Conservation (phyloP, 2,113 vertebrate species). For the Calidris pygmaea region DNA sequence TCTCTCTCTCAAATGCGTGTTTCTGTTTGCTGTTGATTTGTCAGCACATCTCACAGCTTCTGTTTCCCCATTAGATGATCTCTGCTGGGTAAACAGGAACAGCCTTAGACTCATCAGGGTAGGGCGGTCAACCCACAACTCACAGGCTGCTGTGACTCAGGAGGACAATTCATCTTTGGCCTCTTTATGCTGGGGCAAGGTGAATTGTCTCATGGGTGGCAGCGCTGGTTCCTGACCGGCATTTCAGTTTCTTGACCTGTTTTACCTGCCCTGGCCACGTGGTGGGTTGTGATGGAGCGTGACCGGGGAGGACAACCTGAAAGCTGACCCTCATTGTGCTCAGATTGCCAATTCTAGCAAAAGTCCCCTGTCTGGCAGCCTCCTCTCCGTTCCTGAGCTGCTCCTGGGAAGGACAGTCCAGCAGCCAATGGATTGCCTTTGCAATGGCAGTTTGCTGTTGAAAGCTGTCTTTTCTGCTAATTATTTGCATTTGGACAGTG, state of each 20-base stretch:
- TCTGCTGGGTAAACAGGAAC: slow-evolving; percentile 32
- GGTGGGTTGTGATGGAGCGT: background rate
- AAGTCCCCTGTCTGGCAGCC: background rate
- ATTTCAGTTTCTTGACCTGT: background rate
- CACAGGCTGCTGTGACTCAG: background rate
- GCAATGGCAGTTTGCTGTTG: background rate
- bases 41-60: background rate
- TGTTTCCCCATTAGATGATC: background rate
- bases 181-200: background rate
- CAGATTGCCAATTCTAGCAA: background rate
- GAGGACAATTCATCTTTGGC: background rate
- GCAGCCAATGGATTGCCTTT: background rate
- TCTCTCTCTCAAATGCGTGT: rapidly evolving
- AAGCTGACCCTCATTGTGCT: background rate
- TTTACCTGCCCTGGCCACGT: background rate
- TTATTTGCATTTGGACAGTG: background rate
- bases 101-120: background rate
- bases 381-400: background rate
- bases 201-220: background rate
- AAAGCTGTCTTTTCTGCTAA: background rate
- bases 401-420: background rate
- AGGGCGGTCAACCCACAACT: background rate
- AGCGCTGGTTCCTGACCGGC: background rate
- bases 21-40: background rate
- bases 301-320: background rate